phyloP scores from a whole-genome alignment of 2,797 vertebrate genomes.

The Taeniopygia guttata region DNA sequence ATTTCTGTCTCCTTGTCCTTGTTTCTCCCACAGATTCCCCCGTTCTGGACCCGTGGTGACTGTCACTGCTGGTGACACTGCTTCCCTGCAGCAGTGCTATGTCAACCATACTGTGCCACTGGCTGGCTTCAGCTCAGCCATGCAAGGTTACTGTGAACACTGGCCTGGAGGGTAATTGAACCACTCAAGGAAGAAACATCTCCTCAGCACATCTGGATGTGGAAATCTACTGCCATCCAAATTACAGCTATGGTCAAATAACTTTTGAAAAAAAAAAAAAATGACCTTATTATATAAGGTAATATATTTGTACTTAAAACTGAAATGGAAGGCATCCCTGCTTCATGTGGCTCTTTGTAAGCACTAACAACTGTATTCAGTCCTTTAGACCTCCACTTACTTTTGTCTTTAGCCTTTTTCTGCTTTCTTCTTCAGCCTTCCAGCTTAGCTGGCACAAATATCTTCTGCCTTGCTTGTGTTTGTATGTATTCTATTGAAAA shows the following conservation, averaged over 20 bases:
- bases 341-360: neutral
- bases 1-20: neutral
- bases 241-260: neutral
- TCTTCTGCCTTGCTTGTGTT: neutral
- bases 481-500: neutral
- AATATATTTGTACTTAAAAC: neutral
- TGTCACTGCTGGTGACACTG: conserved; percentile 32
- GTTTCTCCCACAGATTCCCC: neutral
- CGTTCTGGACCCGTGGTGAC: neutral
- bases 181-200: conserved; percentile 15
- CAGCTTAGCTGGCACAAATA: neutral
- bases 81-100: neutral
- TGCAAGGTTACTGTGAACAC: neutral
- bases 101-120: neutral
- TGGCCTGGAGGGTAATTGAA: conserved; percentile 22
- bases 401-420: neutral
- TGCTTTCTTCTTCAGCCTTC: neutral
- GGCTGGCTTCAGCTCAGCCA: conserved; percentile 22
- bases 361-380: neutral
- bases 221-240: conserved; percentile 22
- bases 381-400: neutral
- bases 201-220: conserved; percentile 22
- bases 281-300: neutral
- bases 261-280: neutral
- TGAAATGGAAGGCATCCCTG: neutral